A percentile compares a stretch with the other conserved stretches of the same genome.
Evolutionary conservation across 2,888 invertebrate species (phyloP).

Genomic region (Arctia plantaginis): DNA sequence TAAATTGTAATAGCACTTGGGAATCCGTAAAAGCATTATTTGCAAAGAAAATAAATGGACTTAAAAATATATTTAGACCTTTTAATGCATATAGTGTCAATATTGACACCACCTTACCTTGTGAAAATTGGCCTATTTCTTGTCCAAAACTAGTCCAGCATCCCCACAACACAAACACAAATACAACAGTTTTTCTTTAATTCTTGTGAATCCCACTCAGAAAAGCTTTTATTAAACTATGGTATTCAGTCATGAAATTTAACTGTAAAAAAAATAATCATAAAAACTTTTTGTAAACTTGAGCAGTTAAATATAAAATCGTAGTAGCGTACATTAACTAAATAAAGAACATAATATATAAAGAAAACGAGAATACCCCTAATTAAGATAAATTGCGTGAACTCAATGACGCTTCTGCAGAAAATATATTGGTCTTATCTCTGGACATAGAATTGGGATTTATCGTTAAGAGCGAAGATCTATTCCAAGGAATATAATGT

Average conservation of each 20-base stretch:
- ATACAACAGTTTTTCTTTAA: no score
- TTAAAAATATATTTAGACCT: no score
- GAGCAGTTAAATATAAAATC: background rate
- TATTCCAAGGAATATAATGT: constrained; percentile 24
- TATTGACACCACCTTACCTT: no score
- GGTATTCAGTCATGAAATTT: background rate
- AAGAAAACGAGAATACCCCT: constrained; percentile 25
- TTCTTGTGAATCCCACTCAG: no score
- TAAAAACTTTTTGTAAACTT: background rate
- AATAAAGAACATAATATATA: constrained; percentile 39
- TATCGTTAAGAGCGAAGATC: constrained; percentile 22
- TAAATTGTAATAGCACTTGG: no score
- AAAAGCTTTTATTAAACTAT: no score
- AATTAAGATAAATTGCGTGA: constrained; percentile 50
- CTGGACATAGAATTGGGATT: constrained; percentile 29
- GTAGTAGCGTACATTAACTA: constrained; percentile 17
- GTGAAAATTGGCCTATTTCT: no score
- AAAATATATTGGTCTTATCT: constrained; percentile 45
- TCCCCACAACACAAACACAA: no score
- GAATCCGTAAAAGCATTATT: no score
- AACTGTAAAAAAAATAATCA: background rate
- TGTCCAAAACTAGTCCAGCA: no score
- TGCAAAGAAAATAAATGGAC: no score
- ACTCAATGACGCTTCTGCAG: constrained; percentile 31
- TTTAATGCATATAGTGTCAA: no score